Percentiles rank a stretch among this genome's conserved stretches.
phyloP scores from a whole-genome alignment of 2,888 invertebrate species.

The Thyatira batis region DNA sequence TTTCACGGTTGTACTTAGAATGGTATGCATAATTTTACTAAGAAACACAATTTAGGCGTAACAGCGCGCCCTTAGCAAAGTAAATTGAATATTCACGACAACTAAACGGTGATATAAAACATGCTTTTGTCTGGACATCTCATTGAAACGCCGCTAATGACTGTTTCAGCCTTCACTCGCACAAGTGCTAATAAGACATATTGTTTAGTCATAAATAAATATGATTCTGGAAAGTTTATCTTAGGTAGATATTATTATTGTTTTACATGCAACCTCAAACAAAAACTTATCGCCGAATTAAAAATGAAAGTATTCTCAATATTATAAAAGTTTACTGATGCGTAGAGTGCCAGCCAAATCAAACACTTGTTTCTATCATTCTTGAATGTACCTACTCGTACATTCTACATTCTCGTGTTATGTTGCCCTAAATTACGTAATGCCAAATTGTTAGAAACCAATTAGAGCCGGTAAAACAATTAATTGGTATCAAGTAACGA shows the following conservation, averaged over 20 bases:
- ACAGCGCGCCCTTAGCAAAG: neutral
- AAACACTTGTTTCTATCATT: neutral
- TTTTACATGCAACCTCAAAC: no score
- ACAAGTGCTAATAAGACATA: neutral
- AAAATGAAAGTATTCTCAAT: no score
- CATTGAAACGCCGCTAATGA: neutral
- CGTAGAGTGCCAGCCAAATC: neutral
- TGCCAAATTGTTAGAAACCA: neutral
- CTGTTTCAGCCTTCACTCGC: neutral
- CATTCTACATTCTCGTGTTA: neutral
- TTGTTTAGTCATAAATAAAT: neutral
- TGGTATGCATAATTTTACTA: neutral
- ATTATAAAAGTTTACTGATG: neutral
- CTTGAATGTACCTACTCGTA: neutral
- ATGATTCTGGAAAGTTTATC: neutral
- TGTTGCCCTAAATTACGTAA: neutral
- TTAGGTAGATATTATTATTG: no score
- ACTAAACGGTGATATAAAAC: neutral
- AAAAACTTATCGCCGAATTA: no score
- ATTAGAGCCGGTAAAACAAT: neutral
- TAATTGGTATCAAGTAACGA: neutral
- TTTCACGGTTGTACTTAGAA: constrained; percentile 4
- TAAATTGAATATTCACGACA: neutral
- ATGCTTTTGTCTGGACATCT: neutral
- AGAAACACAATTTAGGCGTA: constrained; percentile 1